Percentiles rank a stretch among this genome's conserved stretches.
phyloP scores from a whole-genome alignment of 2,113 vertebrate genomes.

The Dipodomys ordii region DNA sequence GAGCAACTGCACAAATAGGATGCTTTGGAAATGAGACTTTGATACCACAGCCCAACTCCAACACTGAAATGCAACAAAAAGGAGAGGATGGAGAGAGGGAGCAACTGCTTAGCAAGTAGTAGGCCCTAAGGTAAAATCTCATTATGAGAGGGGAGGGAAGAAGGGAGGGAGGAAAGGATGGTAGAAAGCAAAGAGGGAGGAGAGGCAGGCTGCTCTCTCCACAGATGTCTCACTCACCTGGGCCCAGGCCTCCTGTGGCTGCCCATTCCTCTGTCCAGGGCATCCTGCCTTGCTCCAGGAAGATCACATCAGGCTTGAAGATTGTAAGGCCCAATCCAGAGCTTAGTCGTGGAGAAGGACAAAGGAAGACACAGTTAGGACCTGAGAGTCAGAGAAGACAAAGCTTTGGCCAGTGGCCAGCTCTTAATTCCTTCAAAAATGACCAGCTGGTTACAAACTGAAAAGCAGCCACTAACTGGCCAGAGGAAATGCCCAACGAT shows the following conservation, averaged over 20 bases:
- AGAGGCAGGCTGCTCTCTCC: not conserved
- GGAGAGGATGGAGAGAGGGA: too few species aligned
- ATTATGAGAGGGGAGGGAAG: too few species aligned
- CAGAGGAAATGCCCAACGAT: fast-evolving
- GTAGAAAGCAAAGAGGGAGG: not conserved
- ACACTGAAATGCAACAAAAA: constrained; percentile 39
- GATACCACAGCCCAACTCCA: not conserved
- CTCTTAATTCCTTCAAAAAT: not conserved
- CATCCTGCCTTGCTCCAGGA: constrained; percentile 60
- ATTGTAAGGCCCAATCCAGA: not conserved
- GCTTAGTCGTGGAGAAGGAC: not conserved
- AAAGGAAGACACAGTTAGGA: not conserved
- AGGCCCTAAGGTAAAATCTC: too few species aligned
- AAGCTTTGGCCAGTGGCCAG: not conserved
- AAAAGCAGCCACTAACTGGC: not conserved
- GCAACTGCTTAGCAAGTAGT: too few species aligned
- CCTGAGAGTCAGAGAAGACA: not conserved
- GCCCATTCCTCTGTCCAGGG: constrained; percentile 33
- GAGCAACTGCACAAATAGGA: not conserved
- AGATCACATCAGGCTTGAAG: constrained; percentile 67
- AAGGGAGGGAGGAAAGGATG: not conserved
- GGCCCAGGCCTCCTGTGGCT: fast-evolving
- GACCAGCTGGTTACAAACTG: not conserved
- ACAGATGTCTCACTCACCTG: constrained; percentile 37
- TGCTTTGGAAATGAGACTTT: not conserved